phyloP scores from a whole-genome alignment of 1,140 invertebrate genomes.

The Trichonephila inaurata region DNA sequence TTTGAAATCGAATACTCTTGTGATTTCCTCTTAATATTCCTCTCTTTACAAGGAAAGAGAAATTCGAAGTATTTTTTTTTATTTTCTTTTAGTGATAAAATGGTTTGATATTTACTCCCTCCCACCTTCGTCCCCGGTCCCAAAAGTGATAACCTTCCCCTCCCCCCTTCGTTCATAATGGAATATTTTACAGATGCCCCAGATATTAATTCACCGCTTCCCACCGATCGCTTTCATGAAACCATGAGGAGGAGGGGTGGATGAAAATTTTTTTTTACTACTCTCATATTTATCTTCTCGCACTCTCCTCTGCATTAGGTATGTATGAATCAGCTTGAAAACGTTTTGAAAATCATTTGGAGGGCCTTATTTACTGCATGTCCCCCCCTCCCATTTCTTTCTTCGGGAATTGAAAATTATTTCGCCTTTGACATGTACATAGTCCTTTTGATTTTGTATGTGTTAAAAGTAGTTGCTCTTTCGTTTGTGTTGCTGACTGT shows the following conservation, averaged over 20 bases:
- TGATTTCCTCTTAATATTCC: too few relatives aligned
- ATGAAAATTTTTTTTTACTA: neutral
- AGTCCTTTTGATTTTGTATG: too few relatives aligned
- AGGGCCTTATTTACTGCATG: neutral
- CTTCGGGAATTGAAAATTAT: neutral
- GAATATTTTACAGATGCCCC: neutral
- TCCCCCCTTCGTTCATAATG: neutral
- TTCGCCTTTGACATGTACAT: too few relatives aligned
- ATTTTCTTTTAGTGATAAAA: too few relatives aligned
- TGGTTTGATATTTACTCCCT: too few relatives aligned
- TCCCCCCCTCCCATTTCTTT: neutral
- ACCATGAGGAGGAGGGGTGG: neutral
- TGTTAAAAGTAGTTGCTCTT: too few relatives aligned
- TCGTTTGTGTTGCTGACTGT: too few relatives aligned
- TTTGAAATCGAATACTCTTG: too few relatives aligned
- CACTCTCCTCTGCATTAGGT: neutral
- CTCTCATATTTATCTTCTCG: neutral
- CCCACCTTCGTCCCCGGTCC: neutral
- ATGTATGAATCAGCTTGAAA: conserved; percentile 23
- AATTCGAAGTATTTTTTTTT: too few relatives aligned
- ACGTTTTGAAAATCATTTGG: neutral
- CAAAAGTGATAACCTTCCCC: neutral
- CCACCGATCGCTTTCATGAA: conserved; percentile 20
- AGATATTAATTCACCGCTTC: neutral
- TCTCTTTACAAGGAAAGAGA: too few relatives aligned